phyloP scores from a whole-genome alignment of 2,797 vertebrate genomes.

The Eospalax fontanierii region DNA sequence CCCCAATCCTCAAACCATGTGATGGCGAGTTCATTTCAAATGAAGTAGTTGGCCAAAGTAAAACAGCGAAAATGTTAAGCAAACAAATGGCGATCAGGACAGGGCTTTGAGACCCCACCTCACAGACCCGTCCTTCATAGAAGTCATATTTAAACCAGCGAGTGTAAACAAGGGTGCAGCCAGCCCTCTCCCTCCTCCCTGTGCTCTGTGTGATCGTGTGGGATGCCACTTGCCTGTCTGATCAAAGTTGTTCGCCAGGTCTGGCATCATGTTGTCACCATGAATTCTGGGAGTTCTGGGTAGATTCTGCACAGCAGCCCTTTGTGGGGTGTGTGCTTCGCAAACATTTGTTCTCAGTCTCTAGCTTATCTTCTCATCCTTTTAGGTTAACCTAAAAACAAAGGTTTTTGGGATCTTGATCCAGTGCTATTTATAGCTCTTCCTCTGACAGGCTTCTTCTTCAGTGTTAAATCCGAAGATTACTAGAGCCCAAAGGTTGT shows the following conservation, averaged over 20 bases:
- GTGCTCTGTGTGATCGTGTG: no score
- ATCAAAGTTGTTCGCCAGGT: no score
- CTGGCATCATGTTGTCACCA: not conserved
- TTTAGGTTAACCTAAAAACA: slow-evolving; percentile 6
- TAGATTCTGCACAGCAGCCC: not conserved
- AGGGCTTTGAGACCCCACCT: not conserved
- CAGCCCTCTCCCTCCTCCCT: no score
- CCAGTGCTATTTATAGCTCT: not conserved
- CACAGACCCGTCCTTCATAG: slow-evolving; percentile 55
- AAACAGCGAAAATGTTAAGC: slow-evolving; percentile 42
- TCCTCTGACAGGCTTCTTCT: not conserved
- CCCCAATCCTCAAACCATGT: slow-evolving; percentile 33
- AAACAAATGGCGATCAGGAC: slow-evolving; percentile 1
- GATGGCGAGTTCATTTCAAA: slow-evolving; percentile 63
- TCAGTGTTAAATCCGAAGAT: not conserved
- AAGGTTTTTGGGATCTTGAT: slow-evolving; percentile 57
- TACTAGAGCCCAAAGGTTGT: not conserved
- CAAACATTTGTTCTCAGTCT: slow-evolving; percentile 18
- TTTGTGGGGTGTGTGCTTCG: not conserved
- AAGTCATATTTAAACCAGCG: slow-evolving; percentile 33
- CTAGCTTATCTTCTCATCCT: slow-evolving; percentile 30
- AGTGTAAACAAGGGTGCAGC: slow-evolving; percentile 17
- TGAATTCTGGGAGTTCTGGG: not conserved
- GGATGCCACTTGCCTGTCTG: no score
- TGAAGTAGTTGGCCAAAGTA: slow-evolving; percentile 53